Percentiles rank a stretch among this genome's conserved stretches.
These are phyloP conservation scores for Drosophila vallismaia DNA, from an alignment of 2,888 invertebrate species.

Conservation along the genomic window DNA sequence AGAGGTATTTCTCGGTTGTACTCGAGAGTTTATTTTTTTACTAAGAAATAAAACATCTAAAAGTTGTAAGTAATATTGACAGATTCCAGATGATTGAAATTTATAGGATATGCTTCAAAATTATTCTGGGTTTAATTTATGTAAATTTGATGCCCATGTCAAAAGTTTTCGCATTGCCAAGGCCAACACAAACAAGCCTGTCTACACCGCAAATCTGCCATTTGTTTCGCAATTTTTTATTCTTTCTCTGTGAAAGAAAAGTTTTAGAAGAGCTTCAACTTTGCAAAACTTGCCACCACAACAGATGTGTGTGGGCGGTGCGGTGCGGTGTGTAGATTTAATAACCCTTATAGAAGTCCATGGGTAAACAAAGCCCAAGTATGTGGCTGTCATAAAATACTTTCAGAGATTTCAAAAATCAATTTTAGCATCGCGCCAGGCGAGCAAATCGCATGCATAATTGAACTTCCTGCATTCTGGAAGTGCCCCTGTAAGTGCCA, in stretches of 20 bases:
- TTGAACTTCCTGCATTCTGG: constrained; percentile 26
- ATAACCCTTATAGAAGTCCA: constrained; percentile 5
- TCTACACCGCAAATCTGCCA: constrained; percentile 27
- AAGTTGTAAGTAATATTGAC: too few relatives aligned
- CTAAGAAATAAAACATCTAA: too few relatives aligned
- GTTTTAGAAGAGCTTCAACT: constrained; percentile 18
- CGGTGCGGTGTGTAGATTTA: constrained; percentile 14
- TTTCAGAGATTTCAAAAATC: constrained; percentile 33
- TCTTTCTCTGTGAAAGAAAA: constrained; percentile 9
- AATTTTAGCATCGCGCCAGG: constrained; percentile 23
- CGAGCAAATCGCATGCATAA: constrained; percentile 41
- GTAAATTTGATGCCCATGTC: constrained; percentile 23
- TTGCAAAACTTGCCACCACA: constrained; percentile 10
- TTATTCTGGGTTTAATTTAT: constrained; percentile 6
- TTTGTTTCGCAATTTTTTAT: constrained; percentile 1
- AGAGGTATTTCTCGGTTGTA: neutral
- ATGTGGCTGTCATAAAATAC: constrained; percentile 20
- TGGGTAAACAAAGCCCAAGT: constrained; percentile 17
- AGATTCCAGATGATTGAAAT: too few relatives aligned
- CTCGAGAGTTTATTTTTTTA: too few relatives aligned
- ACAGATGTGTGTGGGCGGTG: constrained; percentile 3
- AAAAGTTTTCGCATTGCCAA: constrained; percentile 24
- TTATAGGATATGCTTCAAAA: too few relatives aligned
- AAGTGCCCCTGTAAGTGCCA: neutral
- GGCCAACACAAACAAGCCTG: constrained; percentile 9